phyloP scores from a whole-genome alignment of 2,888 invertebrate genomes.

The Mesorhabditis belari region DNA sequence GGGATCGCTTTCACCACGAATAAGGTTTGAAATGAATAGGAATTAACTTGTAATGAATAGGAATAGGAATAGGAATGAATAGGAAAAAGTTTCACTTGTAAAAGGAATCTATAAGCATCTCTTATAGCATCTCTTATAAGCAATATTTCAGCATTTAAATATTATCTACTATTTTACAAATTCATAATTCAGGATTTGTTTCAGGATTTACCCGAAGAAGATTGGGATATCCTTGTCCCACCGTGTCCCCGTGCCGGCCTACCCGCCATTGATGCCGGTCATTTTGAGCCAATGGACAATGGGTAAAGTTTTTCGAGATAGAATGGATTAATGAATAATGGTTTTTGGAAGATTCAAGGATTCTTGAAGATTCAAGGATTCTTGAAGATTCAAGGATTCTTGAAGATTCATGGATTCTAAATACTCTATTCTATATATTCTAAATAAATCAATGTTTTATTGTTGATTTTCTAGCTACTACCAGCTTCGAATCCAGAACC shows the following conservation, averaged over 20 bases:
- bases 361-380: too few relatives aligned
- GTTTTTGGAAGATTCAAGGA: background rate
- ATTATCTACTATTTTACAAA: background rate
- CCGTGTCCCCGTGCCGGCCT: constrained; percentile 28
- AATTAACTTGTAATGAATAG: too few relatives aligned
- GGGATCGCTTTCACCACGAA: constrained; percentile 23
- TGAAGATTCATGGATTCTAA: background rate
- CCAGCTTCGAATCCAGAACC: constrained; percentile 14
- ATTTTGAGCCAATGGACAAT: constrained; percentile 20
- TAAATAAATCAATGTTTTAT: background rate
- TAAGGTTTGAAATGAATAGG: too few relatives aligned
- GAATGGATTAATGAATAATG: background rate
- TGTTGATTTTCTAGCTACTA: background rate
- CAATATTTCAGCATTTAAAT: background rate
- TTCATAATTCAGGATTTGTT: constrained; percentile 4
- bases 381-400: too few relatives aligned
- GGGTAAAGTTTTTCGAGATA: constrained; percentile 13
- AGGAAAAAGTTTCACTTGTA: too few relatives aligned
- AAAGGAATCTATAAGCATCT: too few relatives aligned
- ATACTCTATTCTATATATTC: background rate
- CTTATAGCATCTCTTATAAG: background rate
- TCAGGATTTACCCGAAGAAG: constrained; percentile 8
- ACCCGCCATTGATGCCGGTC: constrained; percentile 29
- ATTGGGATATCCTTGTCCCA: constrained; percentile 18
- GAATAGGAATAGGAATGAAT: too few relatives aligned